phyloP scores from a whole-genome alignment of 2,113 vertebrate species.

The Clarias macrocephalus region DNA sequence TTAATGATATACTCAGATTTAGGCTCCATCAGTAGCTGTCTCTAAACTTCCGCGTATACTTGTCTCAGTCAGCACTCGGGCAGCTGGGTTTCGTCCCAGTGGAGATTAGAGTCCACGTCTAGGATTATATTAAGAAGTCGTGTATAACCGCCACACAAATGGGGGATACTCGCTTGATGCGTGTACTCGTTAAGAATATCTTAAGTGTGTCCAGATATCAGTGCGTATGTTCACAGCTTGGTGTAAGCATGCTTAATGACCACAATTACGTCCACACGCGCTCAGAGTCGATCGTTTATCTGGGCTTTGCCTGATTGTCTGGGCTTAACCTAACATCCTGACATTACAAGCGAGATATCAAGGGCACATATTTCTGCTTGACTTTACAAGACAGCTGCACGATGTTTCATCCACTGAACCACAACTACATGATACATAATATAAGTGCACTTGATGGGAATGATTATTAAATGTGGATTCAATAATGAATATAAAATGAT shows the following conservation, averaged over 20 bases:
- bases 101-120: constrained; percentile 5
- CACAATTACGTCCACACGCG: constrained; percentile 23
- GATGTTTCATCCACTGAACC: neutral
- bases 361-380: constrained; percentile 10
- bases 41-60: constrained; percentile 26
- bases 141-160: constrained; percentile 45
- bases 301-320: constrained; percentile 1
- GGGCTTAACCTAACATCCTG: constrained; percentile 30
- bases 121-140: neutral
- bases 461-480: neutral
- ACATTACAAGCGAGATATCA: constrained; percentile 37
- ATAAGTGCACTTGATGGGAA: neutral
- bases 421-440: neutral
- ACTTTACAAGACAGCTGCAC: constrained; percentile 4
- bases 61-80: constrained; percentile 60
- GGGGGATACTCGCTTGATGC: constrained; percentile 23
- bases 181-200: constrained; percentile 45
- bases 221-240: constrained; percentile 58
- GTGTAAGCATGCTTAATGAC: constrained; percentile 11
- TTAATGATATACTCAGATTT: constrained; percentile 11
- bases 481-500: neutral
- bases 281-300: constrained; percentile 10
- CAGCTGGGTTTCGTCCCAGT: constrained; percentile 30
- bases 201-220: constrained; percentile 47
- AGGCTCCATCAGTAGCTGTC: constrained; percentile 36